Percentiles rank a stretch among this genome's conserved stretches.
phyloP scores from a whole-genome alignment of 2,113 vertebrate genomes.

The Orycteropus afer region DNA sequence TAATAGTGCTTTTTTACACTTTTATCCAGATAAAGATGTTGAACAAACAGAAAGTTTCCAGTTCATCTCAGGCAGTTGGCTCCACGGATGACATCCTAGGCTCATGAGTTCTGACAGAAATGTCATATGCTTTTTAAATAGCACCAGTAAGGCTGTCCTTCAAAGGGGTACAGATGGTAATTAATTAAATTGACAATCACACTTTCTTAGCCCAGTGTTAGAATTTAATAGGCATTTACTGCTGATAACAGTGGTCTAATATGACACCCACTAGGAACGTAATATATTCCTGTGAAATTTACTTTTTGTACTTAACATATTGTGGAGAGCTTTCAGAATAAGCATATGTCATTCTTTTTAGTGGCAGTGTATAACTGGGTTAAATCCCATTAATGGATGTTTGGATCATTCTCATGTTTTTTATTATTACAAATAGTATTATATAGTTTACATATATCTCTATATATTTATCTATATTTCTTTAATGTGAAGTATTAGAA shows the following conservation, averaged over 20 bases:
- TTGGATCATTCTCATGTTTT: background rate
- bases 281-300: background rate
- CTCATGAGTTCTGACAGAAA: background rate
- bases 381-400: background rate
- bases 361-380: background rate
- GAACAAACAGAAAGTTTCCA: background rate
- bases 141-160: background rate
- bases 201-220: background rate
- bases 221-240: background rate
- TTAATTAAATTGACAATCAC: background rate
- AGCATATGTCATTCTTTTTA: background rate
- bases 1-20: background rate
- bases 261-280: background rate
- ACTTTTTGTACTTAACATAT: background rate
- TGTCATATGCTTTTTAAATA: background rate
- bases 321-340: background rate
- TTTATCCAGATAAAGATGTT: background rate
- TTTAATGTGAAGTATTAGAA: background rate
- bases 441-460: background rate
- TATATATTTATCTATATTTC: background rate
- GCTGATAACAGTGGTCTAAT: background rate
- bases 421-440: background rate
- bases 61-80: background rate
- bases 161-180: background rate
- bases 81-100: background rate